Conservation (phyloP, 1,140 invertebrate genomes). For the Potamilus streckersoni region DNA sequence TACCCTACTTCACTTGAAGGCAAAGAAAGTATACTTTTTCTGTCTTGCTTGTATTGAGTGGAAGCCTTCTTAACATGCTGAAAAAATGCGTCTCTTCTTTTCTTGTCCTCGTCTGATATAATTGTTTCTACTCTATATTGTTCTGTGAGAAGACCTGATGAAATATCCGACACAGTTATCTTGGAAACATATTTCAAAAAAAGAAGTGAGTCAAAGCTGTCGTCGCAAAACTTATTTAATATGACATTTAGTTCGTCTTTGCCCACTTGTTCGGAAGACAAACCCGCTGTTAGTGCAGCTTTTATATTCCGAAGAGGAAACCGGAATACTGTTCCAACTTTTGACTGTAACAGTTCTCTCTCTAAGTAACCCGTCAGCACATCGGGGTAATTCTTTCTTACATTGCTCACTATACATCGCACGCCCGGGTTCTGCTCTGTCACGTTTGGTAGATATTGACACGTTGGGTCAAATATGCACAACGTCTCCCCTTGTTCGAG, state of each 20-base stretch:
- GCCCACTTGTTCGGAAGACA: constrained; percentile 28
- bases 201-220: constrained; percentile 40
- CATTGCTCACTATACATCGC: constrained; percentile 17
- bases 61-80: neutral
- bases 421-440: constrained; percentile 45
- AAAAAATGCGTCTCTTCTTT: constrained; percentile 12
- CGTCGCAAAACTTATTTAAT: constrained; percentile 39
- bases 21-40: constrained; percentile 4
- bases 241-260: constrained; percentile 24
- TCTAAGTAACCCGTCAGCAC: neutral
- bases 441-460: constrained; percentile 41
- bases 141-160: neutral
- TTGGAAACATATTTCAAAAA: constrained; percentile 45
- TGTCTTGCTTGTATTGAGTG: neutral
- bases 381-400: neutral
- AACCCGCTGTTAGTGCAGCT: constrained; percentile 25
- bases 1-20: constrained; percentile 21
- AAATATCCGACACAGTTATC: constrained; percentile 35
- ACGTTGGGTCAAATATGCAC: constrained; percentile 59
- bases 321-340: constrained; percentile 33
- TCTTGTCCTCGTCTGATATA: constrained; percentile 2
- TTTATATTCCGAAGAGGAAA: constrained; percentile 38
- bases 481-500: constrained; percentile 31
- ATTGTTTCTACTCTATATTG: constrained; percentile 26
- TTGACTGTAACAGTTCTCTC: too few relatives aligned